Percentiles rank a stretch among this genome's conserved stretches.
Conservation (phyloP, 2,888 invertebrate genomes). For the Cerceris rybyensis region DNA sequence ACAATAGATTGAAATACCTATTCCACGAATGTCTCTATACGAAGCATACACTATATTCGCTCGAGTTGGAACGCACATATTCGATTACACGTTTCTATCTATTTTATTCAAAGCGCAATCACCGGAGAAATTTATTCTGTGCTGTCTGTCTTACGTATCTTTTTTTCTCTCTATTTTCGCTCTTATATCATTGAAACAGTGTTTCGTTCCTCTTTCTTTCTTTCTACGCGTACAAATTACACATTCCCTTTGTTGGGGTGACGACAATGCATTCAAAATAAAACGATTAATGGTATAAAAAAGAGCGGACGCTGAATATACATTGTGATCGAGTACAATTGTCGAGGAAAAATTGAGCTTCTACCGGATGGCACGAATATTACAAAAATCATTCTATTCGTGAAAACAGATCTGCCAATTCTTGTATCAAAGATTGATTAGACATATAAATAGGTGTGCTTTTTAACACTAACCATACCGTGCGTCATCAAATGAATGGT, state of each 20-base stretch:
- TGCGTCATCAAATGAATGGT: no score
- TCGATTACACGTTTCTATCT: not conserved
- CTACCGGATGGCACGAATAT: no score
- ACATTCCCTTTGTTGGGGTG: constrained; percentile 1
- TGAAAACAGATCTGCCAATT: no score
- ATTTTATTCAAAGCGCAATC: constrained; percentile 19
- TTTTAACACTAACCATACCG: no score
- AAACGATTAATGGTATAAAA: constrained; percentile 30
- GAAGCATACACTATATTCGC: not conserved
- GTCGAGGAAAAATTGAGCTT: no score
- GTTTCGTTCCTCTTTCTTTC: not conserved
- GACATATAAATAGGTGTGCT: no score
- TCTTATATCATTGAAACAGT: not conserved
- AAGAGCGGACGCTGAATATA: constrained; percentile 31
- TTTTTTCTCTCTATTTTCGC: not conserved
- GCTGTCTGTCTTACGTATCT: constrained; percentile 4
- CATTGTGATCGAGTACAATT: constrained; percentile 22
- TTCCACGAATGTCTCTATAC: not conserved
- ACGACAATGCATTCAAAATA: constrained; percentile 9
- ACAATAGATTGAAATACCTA: constrained; percentile 13
- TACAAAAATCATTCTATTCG: no score
- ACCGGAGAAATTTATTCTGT: constrained; percentile 9
- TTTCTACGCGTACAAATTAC: not conserved
- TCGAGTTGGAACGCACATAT: constrained; percentile 28
- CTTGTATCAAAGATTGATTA: no score